Conservation (phyloP, 2,113 vertebrate species). For the Laticauda laticaudata region DNA sequence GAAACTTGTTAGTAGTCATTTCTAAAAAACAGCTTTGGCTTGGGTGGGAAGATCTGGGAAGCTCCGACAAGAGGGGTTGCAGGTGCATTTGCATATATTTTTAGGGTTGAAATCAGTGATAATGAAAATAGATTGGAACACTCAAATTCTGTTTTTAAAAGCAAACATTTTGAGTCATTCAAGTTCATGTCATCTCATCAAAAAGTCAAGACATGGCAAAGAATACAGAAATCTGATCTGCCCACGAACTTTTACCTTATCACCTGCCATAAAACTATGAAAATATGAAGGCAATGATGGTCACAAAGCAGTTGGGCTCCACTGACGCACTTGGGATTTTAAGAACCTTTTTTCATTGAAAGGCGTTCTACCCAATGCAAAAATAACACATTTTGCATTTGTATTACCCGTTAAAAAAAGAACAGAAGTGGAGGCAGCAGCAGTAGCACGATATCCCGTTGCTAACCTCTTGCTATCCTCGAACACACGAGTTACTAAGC, state of each 20-base stretch:
- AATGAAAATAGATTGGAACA: not conserved
- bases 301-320: not conserved
- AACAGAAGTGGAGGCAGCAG: not conserved
- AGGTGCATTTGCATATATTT: not conserved
- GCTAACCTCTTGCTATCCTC: not conserved
- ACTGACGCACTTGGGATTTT: not conserved
- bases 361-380: not conserved
- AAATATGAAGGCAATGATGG: not conserved
- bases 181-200: not conserved
- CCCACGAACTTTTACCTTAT: not conserved
- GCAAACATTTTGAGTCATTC: not conserved
- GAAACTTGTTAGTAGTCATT: not conserved
- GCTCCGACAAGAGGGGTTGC: not conserved
- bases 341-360: not conserved
- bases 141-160: not conserved
- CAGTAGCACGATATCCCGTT: not conserved
- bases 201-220: not conserved
- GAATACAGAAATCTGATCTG: not conserved
- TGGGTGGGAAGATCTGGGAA: not conserved
- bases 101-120: too few species aligned
- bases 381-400: not conserved
- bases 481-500: not conserved
- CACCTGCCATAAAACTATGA: not conserved
- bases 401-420: not conserved
- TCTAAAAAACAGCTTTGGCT: not conserved